Evolutionary conservation across 2,888 invertebrate genomes (phyloP), one percentile per base, ranked within the genome.

Genomic region (Clistopyga incitator): DNA sequence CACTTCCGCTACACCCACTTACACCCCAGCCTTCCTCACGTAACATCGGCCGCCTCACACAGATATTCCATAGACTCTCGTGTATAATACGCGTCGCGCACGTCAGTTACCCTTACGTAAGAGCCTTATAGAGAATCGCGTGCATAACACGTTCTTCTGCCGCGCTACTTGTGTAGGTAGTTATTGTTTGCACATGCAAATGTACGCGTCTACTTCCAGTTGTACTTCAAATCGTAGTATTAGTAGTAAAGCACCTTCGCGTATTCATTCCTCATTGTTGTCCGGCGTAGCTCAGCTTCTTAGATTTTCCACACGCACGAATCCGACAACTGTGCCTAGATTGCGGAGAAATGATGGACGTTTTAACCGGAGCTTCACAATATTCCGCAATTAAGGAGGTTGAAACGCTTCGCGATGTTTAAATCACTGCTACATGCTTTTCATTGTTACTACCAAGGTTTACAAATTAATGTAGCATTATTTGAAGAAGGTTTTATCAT

Each of bases 1-100:
- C 74, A 80, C 79, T 80, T 80, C 79, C 79, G 74, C 59, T 74
- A 74, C 79, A 61, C 45, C 67, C 79, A 74, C 65, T 45, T n/a
- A 23, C 42, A 61, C 68, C 38, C 34, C 23, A 29, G 18, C 34
- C 10, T 15, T 6, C 56, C 61, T 64, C 74, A 64, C 74, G 74
- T 75, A 75, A 75, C 74, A 64, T 20, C 34, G 23, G 34, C 50
- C 2, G 54, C 20, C 34, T 6, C 34, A 64, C 64, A 45, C 34
- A 20, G 6, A 74, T 34, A 45, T 72, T 25, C 42, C 56, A 20
- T 54, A 29, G 34, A 52, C 52, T 18, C 68, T 68, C 68, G 61
- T 56, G 70, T 50, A 45, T 68, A 10, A 65, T 20, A 65, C 42
- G 42, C 64, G 42, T 45, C 38, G 20, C 64, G 45, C 23, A 67